These are phyloP conservation scores for Ganaspis sp. DNA, from an alignment of 1,140 invertebrate genomes.

Conservation along the genomic window DNA sequence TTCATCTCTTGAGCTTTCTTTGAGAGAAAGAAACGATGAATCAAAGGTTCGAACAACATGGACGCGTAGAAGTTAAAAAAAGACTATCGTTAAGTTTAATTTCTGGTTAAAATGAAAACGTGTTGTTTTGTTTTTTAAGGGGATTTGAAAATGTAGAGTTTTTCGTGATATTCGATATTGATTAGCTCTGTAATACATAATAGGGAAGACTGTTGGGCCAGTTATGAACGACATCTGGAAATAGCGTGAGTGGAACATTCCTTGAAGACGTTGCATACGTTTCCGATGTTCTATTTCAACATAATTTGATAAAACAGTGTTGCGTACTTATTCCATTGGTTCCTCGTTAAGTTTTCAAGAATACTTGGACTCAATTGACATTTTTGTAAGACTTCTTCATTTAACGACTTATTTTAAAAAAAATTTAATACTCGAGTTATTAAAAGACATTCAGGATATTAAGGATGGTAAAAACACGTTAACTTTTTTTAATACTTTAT, in stretches of 20 bases:
- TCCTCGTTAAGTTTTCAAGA: too few species aligned
- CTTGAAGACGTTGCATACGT: background rate
- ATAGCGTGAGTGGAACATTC: constrained; percentile 45
- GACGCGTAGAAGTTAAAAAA: constrained; percentile 41
- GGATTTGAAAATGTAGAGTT: background rate
- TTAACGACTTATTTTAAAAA: too few species aligned
- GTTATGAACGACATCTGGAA: constrained; percentile 48
- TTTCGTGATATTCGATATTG: background rate
- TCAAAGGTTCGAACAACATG: constrained; percentile 49
- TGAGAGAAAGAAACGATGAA: background rate
- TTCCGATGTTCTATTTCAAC: background rate
- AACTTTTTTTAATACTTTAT: too few species aligned
- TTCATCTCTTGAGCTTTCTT: constrained; percentile 16
- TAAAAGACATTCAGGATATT: too few species aligned
- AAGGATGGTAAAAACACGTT: too few species aligned
- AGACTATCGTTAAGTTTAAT: background rate
- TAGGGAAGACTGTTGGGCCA: background rate
- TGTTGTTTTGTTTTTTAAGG: background rate
- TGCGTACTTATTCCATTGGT: too few species aligned
- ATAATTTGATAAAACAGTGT: background rate
- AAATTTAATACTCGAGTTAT: too few species aligned
- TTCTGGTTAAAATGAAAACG: background rate
- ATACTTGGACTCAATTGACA: too few species aligned
- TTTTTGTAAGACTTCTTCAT: too few species aligned
- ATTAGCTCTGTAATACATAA: background rate